phyloP scores from a whole-genome alignment of 1,140 invertebrate genomes.

The Bombus confusus region DNA sequence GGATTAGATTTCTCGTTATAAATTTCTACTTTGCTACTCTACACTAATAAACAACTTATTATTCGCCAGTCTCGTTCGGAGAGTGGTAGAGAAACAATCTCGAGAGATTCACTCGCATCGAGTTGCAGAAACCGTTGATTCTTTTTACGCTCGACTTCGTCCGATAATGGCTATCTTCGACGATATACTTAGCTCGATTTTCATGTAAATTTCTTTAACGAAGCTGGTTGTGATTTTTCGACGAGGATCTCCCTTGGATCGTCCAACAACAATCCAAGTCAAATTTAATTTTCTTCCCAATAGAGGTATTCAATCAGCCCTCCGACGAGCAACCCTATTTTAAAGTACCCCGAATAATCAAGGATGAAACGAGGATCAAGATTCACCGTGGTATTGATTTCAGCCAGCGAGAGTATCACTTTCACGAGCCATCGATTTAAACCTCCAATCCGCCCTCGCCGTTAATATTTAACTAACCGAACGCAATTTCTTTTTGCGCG shows the following conservation, averaged over 20 bases:
- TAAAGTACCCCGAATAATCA: not conserved
- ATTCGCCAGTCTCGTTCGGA: not conserved
- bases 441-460: no score
- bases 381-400: no score
- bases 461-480: slow-evolving; percentile 39
- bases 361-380: not conserved
- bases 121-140: not conserved
- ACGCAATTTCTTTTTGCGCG: slow-evolving; percentile 24
- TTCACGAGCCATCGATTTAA: slow-evolving; percentile 28
- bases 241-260: not conserved
- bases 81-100: not conserved
- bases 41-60: slow-evolving; percentile 29
- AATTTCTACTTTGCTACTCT: slow-evolving; percentile 5
- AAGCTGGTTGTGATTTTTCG: not conserved
- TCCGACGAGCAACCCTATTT: not conserved
- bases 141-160: not conserved
- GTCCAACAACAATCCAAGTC: not conserved
- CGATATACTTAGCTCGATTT: not conserved
- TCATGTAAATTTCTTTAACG: not conserved
- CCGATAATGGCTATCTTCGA: not conserved
- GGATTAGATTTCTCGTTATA: slow-evolving; percentile 51
- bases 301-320: not conserved
- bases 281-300: not conserved
- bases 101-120: not conserved
- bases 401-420: not conserved